Evolutionary conservation across 1,140 invertebrate genomes (phyloP), one percentile per base, ranked within the genome.

Genomic region (Paracyclopina nana): DNA sequence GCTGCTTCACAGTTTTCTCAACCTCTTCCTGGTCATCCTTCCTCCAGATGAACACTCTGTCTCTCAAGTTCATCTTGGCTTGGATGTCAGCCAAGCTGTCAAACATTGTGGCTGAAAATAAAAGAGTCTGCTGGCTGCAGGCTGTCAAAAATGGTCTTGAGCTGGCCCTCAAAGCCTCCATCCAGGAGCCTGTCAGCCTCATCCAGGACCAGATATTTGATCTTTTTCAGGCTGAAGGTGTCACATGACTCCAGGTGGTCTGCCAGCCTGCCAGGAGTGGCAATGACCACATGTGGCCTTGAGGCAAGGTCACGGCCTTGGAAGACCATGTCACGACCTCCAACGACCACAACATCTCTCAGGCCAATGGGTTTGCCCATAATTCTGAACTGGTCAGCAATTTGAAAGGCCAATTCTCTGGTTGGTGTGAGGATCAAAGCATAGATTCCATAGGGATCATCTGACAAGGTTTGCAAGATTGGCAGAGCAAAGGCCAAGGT

Each of bases 61-160:
- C 26, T 6, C 38, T 53, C 3, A 24, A n/a, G 27, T 53, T 54
- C 41, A 53, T 42, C 20, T 16, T n/a, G n/a, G n/a, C 34, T 48
- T 20, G 45, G 14, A 30, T 27, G 16, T 24, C 46, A 26, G 20
- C 46, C 24, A 46, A 24, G 25, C 41, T 14, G 62, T 90, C 81
- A 6, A 86, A 92, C 61, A 96, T 87, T 12, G 94, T 98, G 1
- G 94, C 94, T 51, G 90, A 95, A 60, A 96, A 98, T 22, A 96
- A 70, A 28, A 94, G 68, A 18, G 80, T 88, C 60, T 87, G 83
- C 56, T 80, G 73, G 40, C 79, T 73, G 84, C 38, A 96, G 64
- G 6, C 74, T 72, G 53, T 72, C 65, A 60, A 92, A 79, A 58
- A 96, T 91, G 46, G 75, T 78, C 60, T 79, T 70, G 20, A 96